Evolutionary conservation across 2,797 vertebrate genomes (phyloP).

Genomic region (Spondyliosoma cantharus): DNA sequence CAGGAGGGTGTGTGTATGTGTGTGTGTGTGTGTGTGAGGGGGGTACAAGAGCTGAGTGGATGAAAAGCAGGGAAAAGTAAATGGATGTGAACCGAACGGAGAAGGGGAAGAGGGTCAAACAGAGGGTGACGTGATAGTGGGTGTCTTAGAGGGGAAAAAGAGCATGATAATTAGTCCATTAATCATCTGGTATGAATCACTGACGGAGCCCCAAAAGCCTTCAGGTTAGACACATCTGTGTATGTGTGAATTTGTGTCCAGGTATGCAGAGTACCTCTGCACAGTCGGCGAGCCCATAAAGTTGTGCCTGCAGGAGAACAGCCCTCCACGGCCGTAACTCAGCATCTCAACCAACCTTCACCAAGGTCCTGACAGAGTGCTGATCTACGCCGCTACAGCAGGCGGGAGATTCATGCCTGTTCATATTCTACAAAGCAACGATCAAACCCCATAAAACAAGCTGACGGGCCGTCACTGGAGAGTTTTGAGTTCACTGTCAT

Average conservation of each 20-base stretch:
- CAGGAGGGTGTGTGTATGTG: constrained; percentile 4
- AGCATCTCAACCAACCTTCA: constrained; percentile 51
- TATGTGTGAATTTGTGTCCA: constrained; percentile 51
- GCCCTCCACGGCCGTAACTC: constrained; percentile 60
- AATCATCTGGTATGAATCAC: constrained; percentile 76
- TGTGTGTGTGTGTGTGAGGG: constrained; percentile 12
- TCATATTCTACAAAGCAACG: constrained; percentile 37
- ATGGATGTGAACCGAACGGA: constrained; percentile 50
- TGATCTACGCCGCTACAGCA: constrained; percentile 47
- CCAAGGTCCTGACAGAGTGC: constrained; percentile 37
- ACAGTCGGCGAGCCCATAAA: constrained; percentile 74
- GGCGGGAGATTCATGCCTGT: constrained; percentile 56
- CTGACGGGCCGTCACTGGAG: constrained; percentile 19
- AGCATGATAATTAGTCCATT: constrained; percentile 69
- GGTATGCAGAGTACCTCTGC: constrained; percentile 49
- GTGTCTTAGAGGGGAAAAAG: constrained; percentile 53
- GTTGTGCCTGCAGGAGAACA: constrained; percentile 58
- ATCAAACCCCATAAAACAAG: constrained; percentile 53
- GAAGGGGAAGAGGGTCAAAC: constrained; percentile 63
- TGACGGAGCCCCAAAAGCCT: constrained; percentile 59
- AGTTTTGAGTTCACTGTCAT: constrained; percentile 41
- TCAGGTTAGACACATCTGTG: constrained; percentile 55
- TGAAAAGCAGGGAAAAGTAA: constrained; percentile 55
- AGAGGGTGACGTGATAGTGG: constrained; percentile 60
- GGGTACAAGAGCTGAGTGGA: constrained; percentile 33